These are phyloP conservation scores for Acipenser transmontanus DNA, from an alignment of 2,797 vertebrate species.

Conservation along the genomic window DNA sequence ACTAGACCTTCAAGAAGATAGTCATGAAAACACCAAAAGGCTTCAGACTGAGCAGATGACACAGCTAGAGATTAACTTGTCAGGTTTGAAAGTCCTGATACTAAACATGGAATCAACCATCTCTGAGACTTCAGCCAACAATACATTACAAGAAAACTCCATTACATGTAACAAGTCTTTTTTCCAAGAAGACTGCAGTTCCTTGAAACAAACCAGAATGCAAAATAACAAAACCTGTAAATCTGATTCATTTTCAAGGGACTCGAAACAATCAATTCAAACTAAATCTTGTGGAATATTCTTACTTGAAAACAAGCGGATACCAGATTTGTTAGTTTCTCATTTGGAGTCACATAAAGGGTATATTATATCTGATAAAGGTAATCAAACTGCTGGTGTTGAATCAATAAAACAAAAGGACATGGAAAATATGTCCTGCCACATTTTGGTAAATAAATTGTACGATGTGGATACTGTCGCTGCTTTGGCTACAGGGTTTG, in stretches of 20 bases:
- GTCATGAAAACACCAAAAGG: slow-evolving; percentile 28
- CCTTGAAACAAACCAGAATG: no score
- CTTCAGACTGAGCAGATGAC: slow-evolving; percentile 43
- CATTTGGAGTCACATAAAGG: not conserved
- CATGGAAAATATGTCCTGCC: slow-evolving; percentile 16
- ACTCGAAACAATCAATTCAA: no score
- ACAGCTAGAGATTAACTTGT: slow-evolving; percentile 52
- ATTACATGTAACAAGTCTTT: not conserved
- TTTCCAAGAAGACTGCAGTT: not conserved
- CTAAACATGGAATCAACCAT: slow-evolving; percentile 54
- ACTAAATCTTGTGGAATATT: slow-evolving; percentile 23
- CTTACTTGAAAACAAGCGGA: slow-evolving; percentile 31
- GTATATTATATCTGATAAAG: slow-evolving; percentile 31
- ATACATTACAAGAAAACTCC: not conserved
- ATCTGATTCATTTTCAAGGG: no score
- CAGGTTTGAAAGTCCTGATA: slow-evolving; percentile 50
- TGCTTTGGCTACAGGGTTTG: slow-evolving; percentile 41
- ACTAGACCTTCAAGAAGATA: not conserved
- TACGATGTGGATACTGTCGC: slow-evolving; percentile 56
- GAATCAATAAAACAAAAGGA: slow-evolving; percentile 12
- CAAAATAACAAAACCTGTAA: no score
- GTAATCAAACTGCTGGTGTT: slow-evolving; percentile 22
- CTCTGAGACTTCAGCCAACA: slow-evolving; percentile 27
- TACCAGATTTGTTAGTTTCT: slow-evolving; percentile 38
- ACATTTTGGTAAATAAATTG: slow-evolving; percentile 43